Evolutionary conservation across 2,888 invertebrate genomes (phyloP), one percentile per base, ranked within the genome.

Genomic region (Ctena decussata): DNA sequence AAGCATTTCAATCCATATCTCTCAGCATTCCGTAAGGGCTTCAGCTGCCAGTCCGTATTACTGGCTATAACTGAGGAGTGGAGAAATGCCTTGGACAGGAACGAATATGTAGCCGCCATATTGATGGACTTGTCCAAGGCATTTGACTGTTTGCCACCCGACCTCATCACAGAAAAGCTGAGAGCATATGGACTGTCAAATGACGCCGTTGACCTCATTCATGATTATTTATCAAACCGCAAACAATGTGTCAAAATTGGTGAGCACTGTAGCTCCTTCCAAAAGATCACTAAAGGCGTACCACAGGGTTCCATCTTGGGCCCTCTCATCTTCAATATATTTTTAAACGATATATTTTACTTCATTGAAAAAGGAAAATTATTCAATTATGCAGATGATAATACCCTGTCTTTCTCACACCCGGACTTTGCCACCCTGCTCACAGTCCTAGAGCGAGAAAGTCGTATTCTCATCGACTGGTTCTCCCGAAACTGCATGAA

Each of bases 11-110:
- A 53, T 24, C 53, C 53, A 53, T 53, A 53, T 53, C 53, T 53
- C 53, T 53, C 53, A 21, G 53, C 53, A 12, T 53, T 53, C n/a
- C n/a, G n/a, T n/a, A n/a, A n/a, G n/a, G n/a, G n/a, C n/a, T n/a
- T n/a, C n/a, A n/a, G n/a, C n/a, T 53, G 53, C 53, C 53, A 53
- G 53, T 53, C 53, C 5, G 53, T 53, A 5, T 53, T 53, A n/a
- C 21, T 53, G 53, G 53, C 53, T 15, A 53, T 53, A 53, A 53
- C 53, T 12, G 53, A 53, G 53, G 53, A 53, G 21, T 53, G 53
- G 53, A 53, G 53, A 53, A 53, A 53, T 53, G 53, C 53, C 53
- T 53, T 53, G n/a, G 53, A 53, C 53, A 53, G 53, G 53, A 53
- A 53, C 24, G 53, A 53, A 53, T 53, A 53, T 53, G 53, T 53